phyloP scores from a whole-genome alignment of 2,888 invertebrate species.

The Apotomis turbidana region DNA sequence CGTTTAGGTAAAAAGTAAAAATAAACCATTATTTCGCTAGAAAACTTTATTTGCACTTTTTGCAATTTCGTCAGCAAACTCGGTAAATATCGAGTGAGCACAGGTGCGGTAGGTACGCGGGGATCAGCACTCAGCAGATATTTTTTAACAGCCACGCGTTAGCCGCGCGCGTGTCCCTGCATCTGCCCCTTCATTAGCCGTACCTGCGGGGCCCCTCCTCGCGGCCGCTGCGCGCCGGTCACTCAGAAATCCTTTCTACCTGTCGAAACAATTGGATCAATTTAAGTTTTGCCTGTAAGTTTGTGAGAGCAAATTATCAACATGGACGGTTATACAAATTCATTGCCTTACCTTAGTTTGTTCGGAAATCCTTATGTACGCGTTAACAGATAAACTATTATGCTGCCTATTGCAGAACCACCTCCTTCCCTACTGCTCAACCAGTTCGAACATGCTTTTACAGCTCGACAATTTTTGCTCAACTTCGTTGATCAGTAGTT shows the following conservation, averaged over 20 bases:
- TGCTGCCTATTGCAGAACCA: too few species aligned
- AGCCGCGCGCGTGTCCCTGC: conserved; percentile 67
- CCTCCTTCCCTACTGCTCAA: too few species aligned
- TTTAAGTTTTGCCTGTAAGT: background rate
- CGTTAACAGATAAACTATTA: too few species aligned
- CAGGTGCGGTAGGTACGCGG: background rate
- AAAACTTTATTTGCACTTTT: background rate
- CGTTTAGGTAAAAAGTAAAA: too few species aligned
- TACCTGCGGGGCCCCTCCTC: conserved; percentile 55
- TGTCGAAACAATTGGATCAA: background rate
- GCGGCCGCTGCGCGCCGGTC: conserved; percentile 47
- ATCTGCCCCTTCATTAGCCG: conserved; percentile 67
- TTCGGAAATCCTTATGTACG: too few species aligned
- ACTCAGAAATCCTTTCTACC: conserved; percentile 3
- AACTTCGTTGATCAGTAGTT: too few species aligned
- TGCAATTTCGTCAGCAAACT: background rate
- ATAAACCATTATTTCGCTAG: too few species aligned
- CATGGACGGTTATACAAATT: background rate
- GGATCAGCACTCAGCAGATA: conserved; percentile 20
- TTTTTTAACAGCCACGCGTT: conserved; percentile 42
- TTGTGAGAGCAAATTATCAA: too few species aligned
- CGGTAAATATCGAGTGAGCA: background rate
- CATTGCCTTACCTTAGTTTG: too few species aligned
- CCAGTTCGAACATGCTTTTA: too few species aligned
- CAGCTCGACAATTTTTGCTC: too few species aligned